Evolutionary conservation across 2,797 vertebrate species (phyloP).

Genomic region (Eupleurogrammus muticus): DNA sequence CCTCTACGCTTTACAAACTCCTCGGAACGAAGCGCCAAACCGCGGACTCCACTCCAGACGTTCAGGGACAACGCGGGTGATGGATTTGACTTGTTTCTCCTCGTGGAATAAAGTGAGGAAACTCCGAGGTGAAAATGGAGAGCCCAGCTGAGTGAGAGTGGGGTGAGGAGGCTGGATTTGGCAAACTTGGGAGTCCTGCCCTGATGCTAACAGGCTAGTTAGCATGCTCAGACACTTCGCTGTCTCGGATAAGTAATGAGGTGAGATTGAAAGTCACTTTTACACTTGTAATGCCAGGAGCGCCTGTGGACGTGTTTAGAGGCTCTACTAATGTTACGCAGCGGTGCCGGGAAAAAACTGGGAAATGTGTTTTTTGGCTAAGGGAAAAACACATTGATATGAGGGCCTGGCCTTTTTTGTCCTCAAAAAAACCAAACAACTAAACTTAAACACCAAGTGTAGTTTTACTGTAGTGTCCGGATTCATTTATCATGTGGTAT

Average conservation of each 20-base stretch:
- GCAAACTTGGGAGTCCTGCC: conserved; percentile 74
- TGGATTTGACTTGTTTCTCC: conserved; percentile 26
- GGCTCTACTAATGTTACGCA: rapidly evolving
- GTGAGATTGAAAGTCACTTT: conserved; percentile 54
- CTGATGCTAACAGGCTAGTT: conserved; percentile 72
- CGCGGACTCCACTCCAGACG: background rate
- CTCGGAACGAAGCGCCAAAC: background rate
- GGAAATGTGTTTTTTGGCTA: background rate
- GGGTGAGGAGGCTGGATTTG: conserved; percentile 83
- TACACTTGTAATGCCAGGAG: background rate
- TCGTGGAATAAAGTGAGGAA: conserved; percentile 69
- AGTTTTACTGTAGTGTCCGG: background rate
- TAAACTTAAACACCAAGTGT: background rate
- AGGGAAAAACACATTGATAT: conserved; percentile 37
- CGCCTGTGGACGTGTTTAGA: background rate
- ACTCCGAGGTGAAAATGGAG: conserved; percentile 80
- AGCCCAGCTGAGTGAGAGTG: conserved; percentile 84
- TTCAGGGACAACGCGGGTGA: background rate
- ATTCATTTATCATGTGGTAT: background rate
- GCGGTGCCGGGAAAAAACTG: background rate
- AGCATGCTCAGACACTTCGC: conserved; percentile 54
- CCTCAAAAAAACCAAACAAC: background rate
- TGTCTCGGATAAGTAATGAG: conserved; percentile 48
- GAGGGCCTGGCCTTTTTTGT: conserved; percentile 53
- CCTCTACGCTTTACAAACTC: background rate